Percentiles rank a stretch among this genome's conserved stretches.
These are phyloP conservation scores for Notarius quadriscutis DNA, from an alignment of 2,113 vertebrate species.

Conservation along the genomic window DNA sequence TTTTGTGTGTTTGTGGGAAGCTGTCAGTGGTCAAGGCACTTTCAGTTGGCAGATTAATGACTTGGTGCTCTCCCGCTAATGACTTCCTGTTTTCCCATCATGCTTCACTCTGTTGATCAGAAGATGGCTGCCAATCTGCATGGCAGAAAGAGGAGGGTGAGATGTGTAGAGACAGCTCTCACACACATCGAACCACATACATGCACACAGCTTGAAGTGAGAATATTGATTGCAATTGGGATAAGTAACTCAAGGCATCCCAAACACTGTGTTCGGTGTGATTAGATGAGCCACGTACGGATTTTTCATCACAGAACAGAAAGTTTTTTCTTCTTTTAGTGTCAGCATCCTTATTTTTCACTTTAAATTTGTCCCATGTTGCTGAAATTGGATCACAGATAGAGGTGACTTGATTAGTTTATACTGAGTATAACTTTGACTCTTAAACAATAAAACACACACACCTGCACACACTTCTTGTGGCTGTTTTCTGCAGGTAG, in stretches of 20 bases:
- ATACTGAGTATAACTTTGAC: neutral
- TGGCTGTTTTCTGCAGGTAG: neutral
- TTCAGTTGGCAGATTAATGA: slow-evolving; percentile 36
- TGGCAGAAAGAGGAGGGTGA: neutral
- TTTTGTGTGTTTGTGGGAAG: slow-evolving; percentile 36
- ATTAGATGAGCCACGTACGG: neutral
- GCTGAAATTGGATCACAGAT: neutral
- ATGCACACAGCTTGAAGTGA: neutral
- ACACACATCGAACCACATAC: slow-evolving; percentile 16
- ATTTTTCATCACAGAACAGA: neutral
- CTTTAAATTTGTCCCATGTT: neutral
- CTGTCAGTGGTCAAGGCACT: neutral
- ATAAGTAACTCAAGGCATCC: slow-evolving; percentile 21
- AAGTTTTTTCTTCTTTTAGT: neutral
- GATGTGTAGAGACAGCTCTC: slow-evolving; percentile 4
- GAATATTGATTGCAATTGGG: slow-evolving; percentile 20
- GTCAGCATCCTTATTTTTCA: neutral
- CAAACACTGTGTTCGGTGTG: neutral
- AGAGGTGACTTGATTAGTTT: neutral
- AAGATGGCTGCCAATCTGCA: slow-evolving; percentile 38
- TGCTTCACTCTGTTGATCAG: slow-evolving; percentile 34
- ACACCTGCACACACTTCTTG: neutral
- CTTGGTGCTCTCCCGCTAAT: slow-evolving; percentile 32
- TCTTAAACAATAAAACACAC: neutral
- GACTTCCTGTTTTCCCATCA: slow-evolving; percentile 45